Percentiles rank a stretch among this genome's conserved stretches.
These are phyloP conservation scores for Dolichopus griseipennis DNA, from an alignment of 2,888 invertebrate genomes.

Conservation along the genomic window DNA sequence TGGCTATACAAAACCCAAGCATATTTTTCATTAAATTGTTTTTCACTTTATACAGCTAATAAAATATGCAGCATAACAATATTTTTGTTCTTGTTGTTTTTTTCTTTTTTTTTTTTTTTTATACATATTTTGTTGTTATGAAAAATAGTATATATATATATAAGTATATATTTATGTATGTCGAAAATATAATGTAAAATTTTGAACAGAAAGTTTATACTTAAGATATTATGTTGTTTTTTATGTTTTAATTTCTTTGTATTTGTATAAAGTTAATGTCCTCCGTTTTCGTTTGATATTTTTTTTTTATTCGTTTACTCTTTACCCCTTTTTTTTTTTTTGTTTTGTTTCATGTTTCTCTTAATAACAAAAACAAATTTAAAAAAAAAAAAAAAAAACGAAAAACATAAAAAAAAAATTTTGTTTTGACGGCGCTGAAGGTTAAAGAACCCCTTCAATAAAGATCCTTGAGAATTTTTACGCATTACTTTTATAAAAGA, in stretches of 20 bases:
- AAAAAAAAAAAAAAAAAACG: no score
- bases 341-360: neutral
- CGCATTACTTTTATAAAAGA: constrained; percentile 7
- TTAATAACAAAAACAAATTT: neutral
- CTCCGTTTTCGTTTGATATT: neutral
- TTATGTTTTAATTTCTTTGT: neutral
- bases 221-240: neutral
- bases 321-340: neutral
- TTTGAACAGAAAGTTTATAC: no score
- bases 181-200: no score
- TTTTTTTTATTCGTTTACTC: no score
- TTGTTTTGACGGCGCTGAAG: constrained; percentile 24
- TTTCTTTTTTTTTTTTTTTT: no score
- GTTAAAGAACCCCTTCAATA: constrained; percentile 22
- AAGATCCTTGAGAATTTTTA: constrained; percentile 21
- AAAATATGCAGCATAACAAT: neutral
- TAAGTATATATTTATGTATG: no score
- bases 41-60: neutral
- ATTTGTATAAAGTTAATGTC: neutral
- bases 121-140: no score
- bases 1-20: no score
- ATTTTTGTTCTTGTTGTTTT: neutral
- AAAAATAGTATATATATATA: no score
- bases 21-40: no score
- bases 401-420: neutral